phyloP scores from a whole-genome alignment of 2,113 vertebrate species.

The Otolemur garnettii region DNA sequence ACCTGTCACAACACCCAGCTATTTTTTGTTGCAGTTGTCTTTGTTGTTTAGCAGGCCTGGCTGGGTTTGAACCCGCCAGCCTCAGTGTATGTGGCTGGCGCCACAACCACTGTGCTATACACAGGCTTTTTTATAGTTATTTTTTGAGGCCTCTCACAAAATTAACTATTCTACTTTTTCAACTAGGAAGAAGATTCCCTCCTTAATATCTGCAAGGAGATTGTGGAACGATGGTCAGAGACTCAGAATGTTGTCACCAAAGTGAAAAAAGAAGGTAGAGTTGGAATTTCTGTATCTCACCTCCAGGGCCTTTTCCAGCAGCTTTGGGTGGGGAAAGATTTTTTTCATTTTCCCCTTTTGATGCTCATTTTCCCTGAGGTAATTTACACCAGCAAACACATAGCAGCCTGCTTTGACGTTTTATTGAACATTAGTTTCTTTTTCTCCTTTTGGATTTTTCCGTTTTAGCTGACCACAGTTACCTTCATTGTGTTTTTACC shows the following conservation, averaged over 20 bases:
- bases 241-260: slow-evolving; percentile 83
- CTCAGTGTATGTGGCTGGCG: no score
- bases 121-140: not conserved
- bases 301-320: not conserved
- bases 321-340: not conserved
- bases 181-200: slow-evolving; percentile 94
- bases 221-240: slow-evolving; percentile 94
- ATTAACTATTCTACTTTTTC: slow-evolving; percentile 61
- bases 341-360: not conserved
- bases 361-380: not conserved
- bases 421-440: not conserved
- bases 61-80: no score
- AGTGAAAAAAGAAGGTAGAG: slow-evolving; percentile 89
- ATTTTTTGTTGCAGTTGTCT: no score
- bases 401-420: not conserved
- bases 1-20: no score
- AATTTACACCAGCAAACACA: not conserved
- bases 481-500: not conserved
- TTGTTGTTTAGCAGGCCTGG: no score
- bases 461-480: not conserved
- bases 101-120: no score
- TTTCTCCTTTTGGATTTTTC: slow-evolving; percentile 1
- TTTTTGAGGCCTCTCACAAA: not conserved
- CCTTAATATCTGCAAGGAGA: slow-evolving; percentile 93
- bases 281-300: not conserved